A percentile compares a stretch with the other conserved stretches of the same genome.
phyloP scores from a whole-genome alignment of 2,888 invertebrate genomes.

The Calephelis perditalis region DNA sequence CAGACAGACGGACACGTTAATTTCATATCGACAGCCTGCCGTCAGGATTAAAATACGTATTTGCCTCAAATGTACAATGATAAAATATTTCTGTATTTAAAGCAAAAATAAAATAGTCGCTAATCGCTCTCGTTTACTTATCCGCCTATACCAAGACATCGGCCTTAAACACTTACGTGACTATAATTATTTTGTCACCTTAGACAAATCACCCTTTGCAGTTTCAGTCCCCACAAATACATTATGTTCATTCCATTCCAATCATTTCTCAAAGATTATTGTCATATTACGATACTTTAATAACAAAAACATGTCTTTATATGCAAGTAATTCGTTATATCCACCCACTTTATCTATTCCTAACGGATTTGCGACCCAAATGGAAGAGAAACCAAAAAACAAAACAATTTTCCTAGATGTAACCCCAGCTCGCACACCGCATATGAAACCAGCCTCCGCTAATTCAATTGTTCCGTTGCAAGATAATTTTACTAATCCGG shows the following conservation, averaged over 20 bases:
- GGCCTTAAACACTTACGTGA: slow-evolving; percentile 41
- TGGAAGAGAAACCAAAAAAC: slow-evolving; percentile 46
- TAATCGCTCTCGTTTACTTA: neutral
- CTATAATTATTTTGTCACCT: slow-evolving; percentile 63
- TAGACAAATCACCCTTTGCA: slow-evolving; percentile 52
- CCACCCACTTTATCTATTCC: slow-evolving; percentile 42
- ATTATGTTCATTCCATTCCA: slow-evolving; percentile 39
- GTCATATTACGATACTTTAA: slow-evolving; percentile 9
- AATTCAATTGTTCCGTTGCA: slow-evolving; percentile 54
- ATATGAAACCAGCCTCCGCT: slow-evolving; percentile 40
- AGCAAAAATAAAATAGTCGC: too few relatives aligned
- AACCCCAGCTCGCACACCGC: slow-evolving; percentile 53
- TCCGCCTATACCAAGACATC: slow-evolving; percentile 32
- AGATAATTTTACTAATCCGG: slow-evolving; percentile 49
- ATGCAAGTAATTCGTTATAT: slow-evolving; percentile 46
- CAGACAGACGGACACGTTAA: too few relatives aligned
- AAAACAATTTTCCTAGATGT: slow-evolving; percentile 63
- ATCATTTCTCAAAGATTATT: slow-evolving; percentile 28
- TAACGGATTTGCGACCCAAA: slow-evolving; percentile 53
- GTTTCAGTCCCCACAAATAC: slow-evolving; percentile 35
- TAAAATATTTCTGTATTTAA: too few relatives aligned
- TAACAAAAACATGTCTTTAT: slow-evolving; percentile 45
- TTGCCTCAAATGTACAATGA: too few relatives aligned
- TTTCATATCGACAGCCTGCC: too few relatives aligned
- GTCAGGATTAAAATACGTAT: too few relatives aligned